phyloP scores from a whole-genome alignment of 2,888 invertebrate genomes.

The Lasioglossum malachurum region DNA sequence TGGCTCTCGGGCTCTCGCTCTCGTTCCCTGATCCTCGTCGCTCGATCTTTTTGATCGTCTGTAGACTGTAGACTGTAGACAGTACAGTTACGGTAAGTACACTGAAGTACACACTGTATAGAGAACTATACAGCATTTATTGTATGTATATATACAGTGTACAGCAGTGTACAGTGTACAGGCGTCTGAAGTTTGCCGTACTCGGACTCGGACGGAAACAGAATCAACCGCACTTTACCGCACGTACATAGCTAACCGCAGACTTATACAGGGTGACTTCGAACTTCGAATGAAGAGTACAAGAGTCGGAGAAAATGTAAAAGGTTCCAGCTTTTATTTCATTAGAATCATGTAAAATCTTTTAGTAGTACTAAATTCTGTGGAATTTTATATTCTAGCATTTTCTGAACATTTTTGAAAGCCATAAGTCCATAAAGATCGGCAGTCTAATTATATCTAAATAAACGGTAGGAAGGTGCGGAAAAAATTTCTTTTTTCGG shows the following conservation, averaged over 20 bases:
- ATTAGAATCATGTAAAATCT: too few relatives aligned
- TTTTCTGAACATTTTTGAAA: too few relatives aligned
- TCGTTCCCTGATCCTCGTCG: background rate
- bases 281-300: background rate
- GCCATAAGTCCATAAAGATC: too few relatives aligned
- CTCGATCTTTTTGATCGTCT: constrained; percentile 29
- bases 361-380: too few relatives aligned
- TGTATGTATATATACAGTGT: background rate
- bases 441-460: too few relatives aligned
- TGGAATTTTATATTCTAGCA: too few relatives aligned
- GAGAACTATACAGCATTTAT: background rate
- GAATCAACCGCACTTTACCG: background rate
- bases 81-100: background rate
- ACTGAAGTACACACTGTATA: constrained; percentile 1
- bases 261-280: constrained; percentile 2
- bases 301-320: background rate
- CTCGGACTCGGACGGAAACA: background rate
- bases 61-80: background rate
- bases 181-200: constrained; percentile 41
- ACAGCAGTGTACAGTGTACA: background rate
- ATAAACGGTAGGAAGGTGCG: too few relatives aligned
- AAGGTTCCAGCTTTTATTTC: background rate
- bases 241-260: constrained; percentile 23
- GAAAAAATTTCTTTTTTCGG: too few relatives aligned
- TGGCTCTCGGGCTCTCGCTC: background rate